phyloP scores from a whole-genome alignment of 1,140 invertebrate genomes.

The Polypedilum vanderplanki region DNA sequence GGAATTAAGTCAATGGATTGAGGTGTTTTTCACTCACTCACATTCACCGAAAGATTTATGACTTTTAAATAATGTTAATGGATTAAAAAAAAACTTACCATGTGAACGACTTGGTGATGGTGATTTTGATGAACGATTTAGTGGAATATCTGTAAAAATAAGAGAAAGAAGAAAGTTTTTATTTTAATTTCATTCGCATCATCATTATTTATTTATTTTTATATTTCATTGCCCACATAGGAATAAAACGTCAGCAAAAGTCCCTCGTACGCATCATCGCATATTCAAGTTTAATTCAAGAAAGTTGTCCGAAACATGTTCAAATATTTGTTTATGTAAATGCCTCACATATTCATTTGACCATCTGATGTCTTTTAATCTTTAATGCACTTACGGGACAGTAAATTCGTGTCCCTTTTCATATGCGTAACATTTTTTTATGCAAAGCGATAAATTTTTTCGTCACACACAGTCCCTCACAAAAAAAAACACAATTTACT shows the following conservation, averaged over 20 bases:
- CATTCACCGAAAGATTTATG: conserved; percentile 22
- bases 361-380: conserved; percentile 27
- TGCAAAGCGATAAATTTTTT: neutral
- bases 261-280: conserved; percentile 16
- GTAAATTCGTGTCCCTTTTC: neutral
- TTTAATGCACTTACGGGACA: conserved; percentile 9
- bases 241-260: neutral
- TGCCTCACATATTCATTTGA: conserved; percentile 5
- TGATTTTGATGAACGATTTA: conserved; percentile 3
- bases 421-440: neutral
- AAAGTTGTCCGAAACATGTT: neutral
- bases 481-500: neutral
- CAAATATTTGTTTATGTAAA: neutral
- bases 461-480: neutral
- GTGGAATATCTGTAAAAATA: conserved; percentile 22
- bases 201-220: conserved; percentile 20
- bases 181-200: neutral
- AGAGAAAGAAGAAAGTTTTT: neutral
- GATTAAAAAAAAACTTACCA: conserved; percentile 20
- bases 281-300: conserved; percentile 9
- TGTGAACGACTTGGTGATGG: conserved; percentile 16
- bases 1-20: conserved; percentile 22
- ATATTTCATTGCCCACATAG: conserved; percentile 15
- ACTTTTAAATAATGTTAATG: neutral
- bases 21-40: conserved; percentile 7